Conservation (phyloP, 2,888 invertebrate species). For the Deilephila elpenor region DNA sequence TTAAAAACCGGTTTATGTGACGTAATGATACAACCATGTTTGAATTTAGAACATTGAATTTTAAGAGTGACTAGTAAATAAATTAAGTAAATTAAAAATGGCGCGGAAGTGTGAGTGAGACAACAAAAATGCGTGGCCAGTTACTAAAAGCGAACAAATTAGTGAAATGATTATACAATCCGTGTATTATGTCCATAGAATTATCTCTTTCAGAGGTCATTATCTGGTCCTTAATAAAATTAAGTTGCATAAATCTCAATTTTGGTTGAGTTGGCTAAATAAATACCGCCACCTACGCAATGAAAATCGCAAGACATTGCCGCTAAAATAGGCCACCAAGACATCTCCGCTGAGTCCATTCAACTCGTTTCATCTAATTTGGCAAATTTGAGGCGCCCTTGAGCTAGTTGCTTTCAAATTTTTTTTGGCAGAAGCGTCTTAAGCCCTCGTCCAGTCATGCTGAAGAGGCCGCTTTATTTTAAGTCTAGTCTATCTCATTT, state of each 20-base stretch:
- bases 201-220: no score
- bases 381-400: slow-evolving; percentile 14
- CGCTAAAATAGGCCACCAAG: background rate
- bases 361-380: slow-evolving; percentile 26
- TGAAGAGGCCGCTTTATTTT: slow-evolving; percentile 9
- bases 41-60: no score
- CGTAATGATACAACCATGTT: background rate
- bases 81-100: background rate
- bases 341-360: background rate
- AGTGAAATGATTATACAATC: no score
- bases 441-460: slow-evolving; percentile 14
- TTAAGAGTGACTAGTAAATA: no score
- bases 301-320: background rate
- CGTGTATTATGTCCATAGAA: no score
- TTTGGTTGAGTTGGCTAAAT: background rate
- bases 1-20: background rate
- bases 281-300: background rate
- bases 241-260: background rate
- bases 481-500: background rate
- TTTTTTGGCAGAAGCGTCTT: slow-evolving; percentile 13
- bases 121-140: no score
- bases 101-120: no score
- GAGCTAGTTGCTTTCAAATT: background rate
- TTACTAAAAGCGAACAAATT: no score
- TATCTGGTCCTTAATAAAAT: background rate